phyloP scores from a whole-genome alignment of 1,140 invertebrate genomes.

The Aphelenchoides avenae region DNA sequence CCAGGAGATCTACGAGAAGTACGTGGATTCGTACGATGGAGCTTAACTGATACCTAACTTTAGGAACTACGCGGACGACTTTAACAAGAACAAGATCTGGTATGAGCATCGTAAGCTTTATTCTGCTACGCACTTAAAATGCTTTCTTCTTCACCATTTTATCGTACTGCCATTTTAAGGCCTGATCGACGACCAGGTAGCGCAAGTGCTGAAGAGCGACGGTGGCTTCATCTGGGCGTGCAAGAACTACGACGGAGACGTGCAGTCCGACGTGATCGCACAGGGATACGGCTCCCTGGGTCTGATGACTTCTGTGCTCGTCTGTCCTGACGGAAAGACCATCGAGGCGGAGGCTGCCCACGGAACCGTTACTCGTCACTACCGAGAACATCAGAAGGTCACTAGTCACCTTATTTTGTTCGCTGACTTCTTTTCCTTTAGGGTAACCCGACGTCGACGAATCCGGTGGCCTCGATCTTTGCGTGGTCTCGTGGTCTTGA shows the following conservation, averaged over 20 bases:
- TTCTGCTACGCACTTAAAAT: slow-evolving; percentile 67
- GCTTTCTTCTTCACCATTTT: not conserved
- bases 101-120: slow-evolving; percentile 96
- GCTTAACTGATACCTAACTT: slow-evolving; percentile 13
- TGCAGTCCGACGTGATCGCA: slow-evolving; percentile 76
- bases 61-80: slow-evolving; percentile 79
- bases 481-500: slow-evolving; percentile 88
- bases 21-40: slow-evolving; percentile 38
- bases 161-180: too few relatives aligned
- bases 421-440: slow-evolving; percentile 23
- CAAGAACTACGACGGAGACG: slow-evolving; percentile 99
- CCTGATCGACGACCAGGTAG: slow-evolving; percentile 89
- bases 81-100: slow-evolving; percentile 81
- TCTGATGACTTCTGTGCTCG: slow-evolving; percentile 87
- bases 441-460: slow-evolving; percentile 56
- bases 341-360: slow-evolving; percentile 95
- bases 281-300: slow-evolving; percentile 74
- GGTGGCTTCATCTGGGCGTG: slow-evolving; percentile 99
- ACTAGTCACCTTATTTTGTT: too few relatives aligned
- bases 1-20: slow-evolving; percentile 90
- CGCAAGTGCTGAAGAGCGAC: slow-evolving; percentile 92
- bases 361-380: slow-evolving; percentile 93
- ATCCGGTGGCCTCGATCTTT: slow-evolving; percentile 81
- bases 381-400: slow-evolving; percentile 74
- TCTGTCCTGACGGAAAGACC: slow-evolving; percentile 92